These are phyloP conservation scores for Drosophila lutescens DNA, from an alignment of 2,888 invertebrate genomes.

Conservation along the genomic window DNA sequence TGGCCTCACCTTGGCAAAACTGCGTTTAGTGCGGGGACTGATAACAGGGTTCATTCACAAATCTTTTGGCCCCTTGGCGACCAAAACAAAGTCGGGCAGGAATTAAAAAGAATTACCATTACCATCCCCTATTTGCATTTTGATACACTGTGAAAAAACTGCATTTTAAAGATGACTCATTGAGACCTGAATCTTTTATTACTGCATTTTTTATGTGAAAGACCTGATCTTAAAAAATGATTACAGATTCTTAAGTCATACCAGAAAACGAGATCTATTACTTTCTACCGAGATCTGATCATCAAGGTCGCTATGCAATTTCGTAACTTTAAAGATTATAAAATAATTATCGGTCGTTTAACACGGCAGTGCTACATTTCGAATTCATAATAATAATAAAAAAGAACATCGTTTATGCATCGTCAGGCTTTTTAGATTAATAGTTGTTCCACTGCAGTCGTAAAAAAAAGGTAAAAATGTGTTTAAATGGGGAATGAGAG, in stretches of 20 bases:
- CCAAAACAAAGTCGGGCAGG: conserved; percentile 28
- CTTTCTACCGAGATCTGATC: not conserved
- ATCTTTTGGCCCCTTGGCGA: conserved; percentile 32
- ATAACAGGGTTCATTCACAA: conserved; percentile 36
- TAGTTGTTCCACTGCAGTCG: conserved; percentile 1
- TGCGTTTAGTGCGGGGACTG: conserved; percentile 38
- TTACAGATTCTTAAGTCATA: not conserved
- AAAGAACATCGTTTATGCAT: conserved; percentile 5
- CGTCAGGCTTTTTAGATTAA: conserved; percentile 7
- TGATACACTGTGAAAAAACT: not conserved
- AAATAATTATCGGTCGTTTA: conserved; percentile 10
- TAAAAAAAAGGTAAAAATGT: conserved; percentile 5
- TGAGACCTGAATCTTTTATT: too few species aligned
- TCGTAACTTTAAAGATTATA: conserved; percentile 9
- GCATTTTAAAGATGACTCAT: not conserved
- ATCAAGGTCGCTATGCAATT: conserved; percentile 9
- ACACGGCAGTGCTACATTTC: conserved; percentile 10
- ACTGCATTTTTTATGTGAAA: too few species aligned
- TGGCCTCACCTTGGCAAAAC: conserved; percentile 32
- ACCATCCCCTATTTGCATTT: not conserved
- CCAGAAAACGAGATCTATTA: not conserved
- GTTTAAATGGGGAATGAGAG: not conserved
- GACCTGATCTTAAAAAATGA: not conserved
- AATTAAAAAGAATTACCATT: not conserved
- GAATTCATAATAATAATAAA: conserved; percentile 1